Base-by-base conservation (phyloP, 2,113 vertebrate genomes). In the Otolemur garnettii region DNA sequence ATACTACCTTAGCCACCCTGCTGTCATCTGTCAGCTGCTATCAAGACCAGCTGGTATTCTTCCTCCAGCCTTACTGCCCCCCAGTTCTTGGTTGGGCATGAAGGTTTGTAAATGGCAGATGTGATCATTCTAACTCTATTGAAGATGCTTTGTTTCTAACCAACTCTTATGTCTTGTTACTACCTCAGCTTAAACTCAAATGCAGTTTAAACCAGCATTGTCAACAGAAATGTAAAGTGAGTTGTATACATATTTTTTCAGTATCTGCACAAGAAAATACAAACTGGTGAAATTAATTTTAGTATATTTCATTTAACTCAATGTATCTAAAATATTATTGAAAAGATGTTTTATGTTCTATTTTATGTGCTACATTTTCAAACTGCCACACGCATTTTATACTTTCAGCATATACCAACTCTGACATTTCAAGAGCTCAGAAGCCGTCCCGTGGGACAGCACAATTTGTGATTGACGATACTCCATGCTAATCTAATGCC, bases 281-380 rank as follows among this genome's bases (percentile, higher is more conserved):
- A 78, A 60, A 66, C n/a, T 87, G 53, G 7, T 81, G 33, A 91
- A 81, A 66, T 62, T 84, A 72, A 74, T 96, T 91, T 97, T 94
- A 93, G 74, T 80, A 42, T 81, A 69, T 84, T 78, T 89, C 53
- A 82, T 83, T 89, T 71, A 80, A 80, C 26, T 7, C 26, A 78
- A 4, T 93, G 66, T 85, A 86, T 89, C 17, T 33, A 77, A 77
- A 87, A 59, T 91, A 83, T 7, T 57, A 60, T 80, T 69, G 30
- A 55, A 81, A 74, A 78, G 19, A 12, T 82, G 18, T 35, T 93
- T 88, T 81, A 24, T 89, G 26, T 62, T 75, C 77, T 64, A 75
- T 60, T 77, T 42, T 85, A 72, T 38, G 42, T 90, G 42, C 14
- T 88, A 60, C 74, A 50, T 66, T 91, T 85, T 94, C 35, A 91